Evolutionary conservation across 2,797 vertebrate species (phyloP), one percentile per base, ranked within the genome.

Genomic region (Dallia pectoralis): DNA sequence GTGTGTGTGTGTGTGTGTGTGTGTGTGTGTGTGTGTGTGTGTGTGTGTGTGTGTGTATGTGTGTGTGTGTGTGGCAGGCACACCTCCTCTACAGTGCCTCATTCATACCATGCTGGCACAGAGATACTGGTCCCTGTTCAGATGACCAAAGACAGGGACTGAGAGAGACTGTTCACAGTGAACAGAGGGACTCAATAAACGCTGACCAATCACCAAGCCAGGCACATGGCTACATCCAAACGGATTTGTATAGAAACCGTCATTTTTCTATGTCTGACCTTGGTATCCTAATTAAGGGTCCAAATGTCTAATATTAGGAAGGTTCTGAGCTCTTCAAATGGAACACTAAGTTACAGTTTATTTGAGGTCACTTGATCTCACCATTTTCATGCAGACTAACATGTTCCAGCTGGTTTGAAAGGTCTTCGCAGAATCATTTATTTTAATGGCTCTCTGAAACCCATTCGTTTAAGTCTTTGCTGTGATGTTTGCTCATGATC

Each of bases 211-310:
- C 62, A 29, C 29, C 30, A 29, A 30, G 87, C 87, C 88, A 91
- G 91, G 89, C 90, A 90, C 89, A n/a, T 87, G 86, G 90, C 90
- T 90, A 91, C 89, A 82, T 91, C 90, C 90, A 92, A 89, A 89
- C 85, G 79, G 71, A 88, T 92, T 84, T 90, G 89, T 91, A 91
- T 91, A 89, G 85, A 91, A 3, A 69, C 74, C 74, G 75, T 78
- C 80, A 1, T 70, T 49, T 77, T 82, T 74, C 59, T 76, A 62
- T 76, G 80, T 72, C 83, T 76, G 70, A 86, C 79, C 77, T 81
- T 87, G 29, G 75, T 1, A 86, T 77, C 53, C 36, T 78, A 81
- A 48, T 64, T 74, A 22, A 68, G 79, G 79, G 9, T 25, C 53
- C n/a, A 27, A 59, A 25, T 22, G 25, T 25, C 53, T 36, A 36